Percentiles rank a stretch among this genome's conserved stretches.
These are phyloP conservation scores for Phylloscopus whistleri DNA, from an alignment of 2,113 vertebrate genomes.

Conservation along the genomic window DNA sequence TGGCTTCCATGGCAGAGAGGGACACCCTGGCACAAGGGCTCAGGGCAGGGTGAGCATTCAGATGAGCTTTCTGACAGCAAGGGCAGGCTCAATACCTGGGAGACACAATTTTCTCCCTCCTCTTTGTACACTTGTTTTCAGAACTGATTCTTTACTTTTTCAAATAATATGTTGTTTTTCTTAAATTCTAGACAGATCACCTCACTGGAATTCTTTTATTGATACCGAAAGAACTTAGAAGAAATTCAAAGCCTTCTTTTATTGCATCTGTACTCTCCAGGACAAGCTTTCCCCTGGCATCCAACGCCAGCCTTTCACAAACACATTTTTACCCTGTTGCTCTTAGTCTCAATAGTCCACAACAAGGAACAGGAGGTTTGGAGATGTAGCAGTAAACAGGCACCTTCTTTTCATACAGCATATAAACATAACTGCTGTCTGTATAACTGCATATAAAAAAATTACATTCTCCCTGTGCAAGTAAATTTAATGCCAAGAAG, in stretches of 20 bases:
- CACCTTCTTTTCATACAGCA: not conserved
- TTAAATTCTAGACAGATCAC: not conserved
- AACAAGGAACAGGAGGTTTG: not conserved
- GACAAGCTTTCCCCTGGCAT: not conserved
- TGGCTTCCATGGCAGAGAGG: not conserved
- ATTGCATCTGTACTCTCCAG: not conserved
- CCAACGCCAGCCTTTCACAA: not conserved
- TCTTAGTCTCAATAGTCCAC: not conserved
- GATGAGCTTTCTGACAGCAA: not conserved
- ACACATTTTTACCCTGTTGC: not conserved
- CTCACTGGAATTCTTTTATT: not conserved
- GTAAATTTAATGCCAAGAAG: not conserved
- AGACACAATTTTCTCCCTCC: not conserved
- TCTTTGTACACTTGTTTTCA: not conserved
- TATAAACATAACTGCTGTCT: not conserved
- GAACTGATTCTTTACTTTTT: not conserved
- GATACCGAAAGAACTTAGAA: not conserved
- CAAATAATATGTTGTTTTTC: not conserved
- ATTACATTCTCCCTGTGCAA: not conserved
- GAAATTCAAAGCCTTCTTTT: not conserved
- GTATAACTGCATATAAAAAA: not conserved
- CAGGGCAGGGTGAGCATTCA: too few relatives aligned
- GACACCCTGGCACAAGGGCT: rapidly evolving
- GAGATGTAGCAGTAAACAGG: not conserved
- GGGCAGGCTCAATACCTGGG: not conserved